A percentile compares a stretch with the other conserved stretches of the same genome.
Conservation (phyloP, 35 echinoderm and acorn worm genomes). For the Holothuria glaberrima region DNA sequence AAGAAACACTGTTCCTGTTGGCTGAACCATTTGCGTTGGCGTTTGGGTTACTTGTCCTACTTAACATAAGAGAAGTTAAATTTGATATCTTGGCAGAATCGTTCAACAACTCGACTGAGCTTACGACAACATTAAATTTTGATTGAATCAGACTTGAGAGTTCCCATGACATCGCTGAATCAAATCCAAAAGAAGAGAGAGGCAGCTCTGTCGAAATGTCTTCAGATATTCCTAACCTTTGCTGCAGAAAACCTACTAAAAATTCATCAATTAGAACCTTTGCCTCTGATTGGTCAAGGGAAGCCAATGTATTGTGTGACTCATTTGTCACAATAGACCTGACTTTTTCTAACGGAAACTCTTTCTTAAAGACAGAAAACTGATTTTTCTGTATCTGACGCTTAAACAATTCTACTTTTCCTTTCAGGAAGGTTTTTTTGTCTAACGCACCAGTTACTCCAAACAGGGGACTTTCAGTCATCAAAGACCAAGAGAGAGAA, state of each 20-base stretch:
- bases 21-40: too few relatives aligned
- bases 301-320: background rate
- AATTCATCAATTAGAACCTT: background rate
- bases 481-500: conserved; percentile 43
- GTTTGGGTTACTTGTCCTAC: too few relatives aligned
- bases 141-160: conserved; percentile 44
- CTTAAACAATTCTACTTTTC: conserved; percentile 19
- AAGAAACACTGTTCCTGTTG: too few relatives aligned
- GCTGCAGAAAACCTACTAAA: conserved; percentile 32
- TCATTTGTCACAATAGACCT: background rate
- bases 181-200: conserved; percentile 50
- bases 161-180: conserved; percentile 69
- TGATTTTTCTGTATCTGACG: conserved; percentile 7
- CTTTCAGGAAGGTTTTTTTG: conserved; percentile 1
- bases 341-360: conserved; percentile 18
- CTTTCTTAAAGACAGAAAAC: conserved; percentile 58
- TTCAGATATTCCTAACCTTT: conserved; percentile 56
- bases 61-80: background rate
- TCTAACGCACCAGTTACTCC: conserved; percentile 34
- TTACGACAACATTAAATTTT: conserved; percentile 54
- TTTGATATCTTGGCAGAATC: conserved; percentile 18
- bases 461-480: background rate
- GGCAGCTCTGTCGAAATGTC: conserved; percentile 35
- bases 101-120: conserved; percentile 71
- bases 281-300: conserved; percentile 25